Conservation (phyloP, 2,888 invertebrate species). For the Elegia similella region DNA sequence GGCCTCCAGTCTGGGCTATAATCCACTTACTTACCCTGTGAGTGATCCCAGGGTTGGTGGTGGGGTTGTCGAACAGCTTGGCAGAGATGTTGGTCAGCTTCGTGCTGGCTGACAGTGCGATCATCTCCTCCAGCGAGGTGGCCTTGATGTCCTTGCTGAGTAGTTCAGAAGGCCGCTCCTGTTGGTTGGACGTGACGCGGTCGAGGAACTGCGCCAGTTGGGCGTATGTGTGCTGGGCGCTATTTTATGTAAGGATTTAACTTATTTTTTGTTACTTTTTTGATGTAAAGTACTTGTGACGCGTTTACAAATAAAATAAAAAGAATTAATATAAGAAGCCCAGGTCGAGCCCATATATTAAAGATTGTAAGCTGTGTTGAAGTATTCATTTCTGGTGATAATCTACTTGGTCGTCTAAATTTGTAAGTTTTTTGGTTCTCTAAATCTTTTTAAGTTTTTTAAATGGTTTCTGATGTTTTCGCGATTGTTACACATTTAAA, state of each 20-base stretch:
- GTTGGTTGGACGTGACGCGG: conserved; percentile 82
- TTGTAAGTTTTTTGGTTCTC: no score
- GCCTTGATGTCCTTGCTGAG: conserved; percentile 49
- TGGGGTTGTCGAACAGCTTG: conserved; percentile 65
- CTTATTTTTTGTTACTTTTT: no score
- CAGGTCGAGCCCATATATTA: no score
- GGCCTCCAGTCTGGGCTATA: background rate
- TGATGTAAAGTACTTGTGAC: no score
- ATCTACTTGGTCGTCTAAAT: no score
- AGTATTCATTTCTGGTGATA: no score
- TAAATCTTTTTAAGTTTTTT: no score
- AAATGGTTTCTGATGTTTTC: no score
- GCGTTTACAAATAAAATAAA: no score
- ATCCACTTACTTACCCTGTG: conserved; percentile 54
- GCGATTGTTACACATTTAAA: no score
- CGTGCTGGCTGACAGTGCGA: conserved; percentile 55
- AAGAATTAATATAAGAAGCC: no score
- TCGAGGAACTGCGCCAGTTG: conserved; percentile 89
- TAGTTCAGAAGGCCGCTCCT: conserved; percentile 55
- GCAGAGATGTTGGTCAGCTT: conserved; percentile 53
- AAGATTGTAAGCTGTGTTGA: no score
- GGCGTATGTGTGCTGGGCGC: conserved; percentile 90
- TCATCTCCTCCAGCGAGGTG: conserved; percentile 58
- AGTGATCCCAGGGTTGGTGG: conserved; percentile 63
- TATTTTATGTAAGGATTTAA: conserved; percentile 54